These are phyloP conservation scores for Onchidella celtica DNA, from an alignment of 2,888 invertebrate genomes.

Conservation along the genomic window DNA sequence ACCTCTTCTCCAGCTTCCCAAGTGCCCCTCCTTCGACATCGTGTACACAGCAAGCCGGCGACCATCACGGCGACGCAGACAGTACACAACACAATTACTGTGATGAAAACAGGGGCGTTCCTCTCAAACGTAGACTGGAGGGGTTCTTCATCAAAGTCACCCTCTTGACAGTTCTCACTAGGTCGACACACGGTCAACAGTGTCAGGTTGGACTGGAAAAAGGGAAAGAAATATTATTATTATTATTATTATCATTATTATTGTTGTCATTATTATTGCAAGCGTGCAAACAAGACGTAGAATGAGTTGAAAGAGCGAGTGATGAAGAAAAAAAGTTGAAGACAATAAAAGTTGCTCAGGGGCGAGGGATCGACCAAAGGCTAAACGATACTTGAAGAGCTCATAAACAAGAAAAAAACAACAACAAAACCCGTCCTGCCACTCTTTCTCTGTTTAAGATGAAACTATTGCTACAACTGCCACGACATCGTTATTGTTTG, in stretches of 20 bases:
- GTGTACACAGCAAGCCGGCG: not conserved
- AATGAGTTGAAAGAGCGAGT: no score
- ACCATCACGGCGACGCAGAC: conserved; percentile 4
- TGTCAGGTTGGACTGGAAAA: conserved; percentile 5
- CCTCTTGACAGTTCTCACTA: not conserved
- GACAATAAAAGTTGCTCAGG: no score
- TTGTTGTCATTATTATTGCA: not conserved
- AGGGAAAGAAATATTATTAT: not conserved
- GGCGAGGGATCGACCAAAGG: no score
- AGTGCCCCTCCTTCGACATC: conserved; percentile 9
- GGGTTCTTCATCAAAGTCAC: not conserved
- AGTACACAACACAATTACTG: conserved; percentile 10
- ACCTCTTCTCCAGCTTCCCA: conserved; percentile 5
- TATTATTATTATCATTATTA: not conserved
- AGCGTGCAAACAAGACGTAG: not conserved
- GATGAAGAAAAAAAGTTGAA: no score
- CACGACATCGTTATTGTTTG: not conserved
- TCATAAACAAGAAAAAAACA: no score
- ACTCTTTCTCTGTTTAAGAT: not conserved
- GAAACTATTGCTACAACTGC: not conserved
- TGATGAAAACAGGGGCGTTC: conserved; percentile 32
- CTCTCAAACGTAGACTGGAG: not conserved
- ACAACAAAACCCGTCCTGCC: no score
- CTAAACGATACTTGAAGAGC: no score
- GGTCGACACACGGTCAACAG: not conserved